A percentile compares a stretch with the other conserved stretches of the same genome.
Evolutionary conservation across 1,140 invertebrate species (phyloP).

Genomic region (Ridgeia piscesae): DNA sequence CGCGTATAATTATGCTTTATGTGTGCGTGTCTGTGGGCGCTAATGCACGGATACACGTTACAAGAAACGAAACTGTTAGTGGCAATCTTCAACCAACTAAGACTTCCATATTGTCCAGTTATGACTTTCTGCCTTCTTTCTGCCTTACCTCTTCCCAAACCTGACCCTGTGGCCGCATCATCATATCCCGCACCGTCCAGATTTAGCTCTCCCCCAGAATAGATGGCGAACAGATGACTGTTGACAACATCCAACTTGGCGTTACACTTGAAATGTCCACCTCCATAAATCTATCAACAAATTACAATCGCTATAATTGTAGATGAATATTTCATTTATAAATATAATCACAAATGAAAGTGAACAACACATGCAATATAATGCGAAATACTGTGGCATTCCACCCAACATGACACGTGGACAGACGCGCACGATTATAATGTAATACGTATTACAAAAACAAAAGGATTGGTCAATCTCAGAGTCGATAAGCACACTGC

Average conservation of each 20-base stretch:
- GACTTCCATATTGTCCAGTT: no score
- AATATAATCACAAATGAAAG: background rate
- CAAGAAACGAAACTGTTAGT: no score
- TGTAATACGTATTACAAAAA: no score
- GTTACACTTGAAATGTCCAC: constrained; percentile 39
- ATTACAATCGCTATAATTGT: background rate
- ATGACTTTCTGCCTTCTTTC: background rate
- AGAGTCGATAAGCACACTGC: no score
- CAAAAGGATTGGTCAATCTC: no score
- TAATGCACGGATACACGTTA: no score
- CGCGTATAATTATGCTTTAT: no score
- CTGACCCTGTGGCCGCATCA: constrained; percentile 22
- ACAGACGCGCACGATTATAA: no score
- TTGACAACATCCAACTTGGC: constrained; percentile 36
- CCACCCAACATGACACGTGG: no score
- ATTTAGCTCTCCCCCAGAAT: constrained; percentile 41
- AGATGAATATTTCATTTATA: background rate
- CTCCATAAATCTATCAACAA: constrained; percentile 36
- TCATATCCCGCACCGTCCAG: constrained; percentile 36
- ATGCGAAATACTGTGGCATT: no score
- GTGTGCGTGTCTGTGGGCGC: background rate
- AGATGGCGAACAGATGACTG: constrained; percentile 42
- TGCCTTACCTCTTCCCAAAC: constrained; percentile 32
- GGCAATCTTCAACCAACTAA: no score
- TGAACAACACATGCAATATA: no score